These are phyloP conservation scores for Pelagia noctiluca DNA, from an alignment of 30 jellyfish, hydroid and myxozoan species.

Conservation along the genomic window DNA sequence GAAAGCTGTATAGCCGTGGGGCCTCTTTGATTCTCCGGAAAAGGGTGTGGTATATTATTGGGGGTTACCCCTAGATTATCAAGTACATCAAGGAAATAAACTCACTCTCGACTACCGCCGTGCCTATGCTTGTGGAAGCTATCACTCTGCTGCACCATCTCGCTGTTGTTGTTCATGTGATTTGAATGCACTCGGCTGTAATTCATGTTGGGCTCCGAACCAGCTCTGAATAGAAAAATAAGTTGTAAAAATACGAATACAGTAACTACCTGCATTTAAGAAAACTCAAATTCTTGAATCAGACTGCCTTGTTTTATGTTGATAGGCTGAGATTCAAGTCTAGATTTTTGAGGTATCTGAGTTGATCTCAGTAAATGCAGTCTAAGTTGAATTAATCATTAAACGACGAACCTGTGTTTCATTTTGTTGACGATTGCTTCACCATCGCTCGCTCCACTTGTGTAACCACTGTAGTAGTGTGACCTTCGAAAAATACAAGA, in stretches of 20 bases:
- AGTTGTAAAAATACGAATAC: too few species aligned
- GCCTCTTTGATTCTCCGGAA: too few species aligned
- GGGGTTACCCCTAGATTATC: too few species aligned
- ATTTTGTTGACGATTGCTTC: conserved; percentile 73
- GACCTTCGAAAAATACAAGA: conserved; percentile 60
- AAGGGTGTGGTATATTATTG: too few species aligned
- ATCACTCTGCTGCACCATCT: conserved; percentile 44
- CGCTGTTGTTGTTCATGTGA: conserved; percentile 27
- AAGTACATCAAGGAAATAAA: too few species aligned
- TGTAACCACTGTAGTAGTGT: conserved; percentile 96
- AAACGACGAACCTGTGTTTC: conserved; percentile 49
- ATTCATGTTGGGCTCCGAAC: conserved; percentile 79
- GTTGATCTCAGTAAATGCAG: background rate
- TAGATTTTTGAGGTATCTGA: background rate
- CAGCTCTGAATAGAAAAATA: conserved; percentile 56
- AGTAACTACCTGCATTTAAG: too few species aligned
- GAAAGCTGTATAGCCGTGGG: too few species aligned
- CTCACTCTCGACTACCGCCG: conserved; percentile 89
- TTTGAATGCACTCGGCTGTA: conserved; percentile 47
- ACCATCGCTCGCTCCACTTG: conserved; percentile 97
- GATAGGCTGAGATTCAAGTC: background rate
- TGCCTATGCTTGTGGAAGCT: conserved; percentile 65
- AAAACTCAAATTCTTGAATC: too few species aligned
- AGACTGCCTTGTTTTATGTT: too few species aligned
- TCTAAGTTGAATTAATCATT: background rate